Evolutionary conservation across 2,797 vertebrate species (phyloP).

Genomic region (Syngnathus rostellatus): DNA sequence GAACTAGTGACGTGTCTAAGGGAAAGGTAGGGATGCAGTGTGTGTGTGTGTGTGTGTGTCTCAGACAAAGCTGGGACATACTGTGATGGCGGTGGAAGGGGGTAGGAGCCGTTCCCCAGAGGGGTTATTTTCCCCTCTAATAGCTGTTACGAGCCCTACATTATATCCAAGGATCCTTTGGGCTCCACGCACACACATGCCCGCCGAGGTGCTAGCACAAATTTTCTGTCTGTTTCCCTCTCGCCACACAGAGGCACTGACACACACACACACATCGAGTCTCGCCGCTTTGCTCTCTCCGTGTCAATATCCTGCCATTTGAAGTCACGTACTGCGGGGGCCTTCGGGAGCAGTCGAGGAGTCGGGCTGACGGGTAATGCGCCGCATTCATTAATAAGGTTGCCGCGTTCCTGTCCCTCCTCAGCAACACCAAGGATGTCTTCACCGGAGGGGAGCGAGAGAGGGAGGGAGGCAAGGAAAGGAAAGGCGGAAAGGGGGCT

Average conservation of each 20-base stretch:
- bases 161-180: constrained; percentile 99
- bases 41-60: constrained; percentile 79
- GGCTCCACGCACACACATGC: constrained; percentile 71
- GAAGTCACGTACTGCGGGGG: constrained; percentile 99
- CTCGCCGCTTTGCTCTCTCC: constrained; percentile 79
- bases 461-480: constrained; percentile 11
- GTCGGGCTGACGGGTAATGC: constrained; percentile 99
- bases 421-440: constrained; percentile 90
- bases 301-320: constrained; percentile 99
- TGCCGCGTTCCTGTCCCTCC: constrained; percentile 90
- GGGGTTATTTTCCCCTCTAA: constrained; percentile 99
- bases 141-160: constrained; percentile 99
- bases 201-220: constrained; percentile 56
- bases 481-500: constrained; percentile 46
- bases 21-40: constrained; percentile 91
- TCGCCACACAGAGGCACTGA: constrained; percentile 32
- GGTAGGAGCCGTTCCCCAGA: constrained; percentile 72
- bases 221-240: constrained; percentile 54
- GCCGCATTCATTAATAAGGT: constrained; percentile 99
- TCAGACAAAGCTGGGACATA: constrained; percentile 79
- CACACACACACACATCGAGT: constrained; percentile 38
- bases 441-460: constrained; percentile 63
- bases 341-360: constrained; percentile 94
- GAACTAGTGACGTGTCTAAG: constrained; percentile 98
- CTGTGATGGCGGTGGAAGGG: constrained; percentile 29